Conservation (phyloP, 2,888 invertebrate genomes). For the Zygogramma bicolorata region DNA sequence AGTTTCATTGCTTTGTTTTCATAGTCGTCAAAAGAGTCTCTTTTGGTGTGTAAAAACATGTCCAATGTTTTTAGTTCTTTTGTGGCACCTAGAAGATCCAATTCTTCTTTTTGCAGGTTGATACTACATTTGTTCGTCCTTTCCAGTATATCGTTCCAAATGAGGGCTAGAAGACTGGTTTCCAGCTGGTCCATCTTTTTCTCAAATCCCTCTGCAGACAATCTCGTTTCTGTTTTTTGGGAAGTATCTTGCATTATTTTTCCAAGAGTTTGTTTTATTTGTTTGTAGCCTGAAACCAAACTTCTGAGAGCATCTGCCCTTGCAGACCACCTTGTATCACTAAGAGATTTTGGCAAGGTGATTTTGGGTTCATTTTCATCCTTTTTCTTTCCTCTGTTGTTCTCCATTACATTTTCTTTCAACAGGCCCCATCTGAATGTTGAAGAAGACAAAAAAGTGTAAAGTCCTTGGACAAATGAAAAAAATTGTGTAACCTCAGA, state of each 20-base stretch:
- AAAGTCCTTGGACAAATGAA: slow-evolving; percentile 46
- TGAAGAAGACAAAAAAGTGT: slow-evolving; percentile 51
- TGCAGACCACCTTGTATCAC: slow-evolving; percentile 36
- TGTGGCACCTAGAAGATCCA: slow-evolving; percentile 31
- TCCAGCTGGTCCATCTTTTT: slow-evolving; percentile 47
- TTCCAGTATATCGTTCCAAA: slow-evolving; percentile 1
- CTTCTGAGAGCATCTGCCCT: slow-evolving; percentile 38
- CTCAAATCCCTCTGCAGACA: slow-evolving; percentile 35
- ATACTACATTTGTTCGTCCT: slow-evolving; percentile 32
- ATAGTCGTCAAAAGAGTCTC: too few species aligned
- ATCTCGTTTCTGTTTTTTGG: slow-evolving; percentile 41
- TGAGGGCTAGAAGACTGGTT: slow-evolving; percentile 25
- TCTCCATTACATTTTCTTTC: background rate
- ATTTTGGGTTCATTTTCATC: too few species aligned
- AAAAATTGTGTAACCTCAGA: slow-evolving; percentile 38
- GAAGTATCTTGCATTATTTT: background rate
- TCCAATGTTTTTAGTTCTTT: too few species aligned
- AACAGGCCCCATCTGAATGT: slow-evolving; percentile 47
- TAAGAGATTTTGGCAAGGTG: slow-evolving; percentile 20
- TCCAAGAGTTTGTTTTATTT: background rate
- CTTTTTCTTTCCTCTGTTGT: too few species aligned
- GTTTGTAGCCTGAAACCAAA: slow-evolving; percentile 20
- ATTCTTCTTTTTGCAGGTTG: slow-evolving; percentile 44
- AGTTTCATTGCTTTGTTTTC: too few species aligned
- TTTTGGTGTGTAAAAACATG: too few species aligned